Evolutionary conservation across 2,888 invertebrate species (phyloP).

Genomic region (Galeopsomyia nigrocyanea): DNA sequence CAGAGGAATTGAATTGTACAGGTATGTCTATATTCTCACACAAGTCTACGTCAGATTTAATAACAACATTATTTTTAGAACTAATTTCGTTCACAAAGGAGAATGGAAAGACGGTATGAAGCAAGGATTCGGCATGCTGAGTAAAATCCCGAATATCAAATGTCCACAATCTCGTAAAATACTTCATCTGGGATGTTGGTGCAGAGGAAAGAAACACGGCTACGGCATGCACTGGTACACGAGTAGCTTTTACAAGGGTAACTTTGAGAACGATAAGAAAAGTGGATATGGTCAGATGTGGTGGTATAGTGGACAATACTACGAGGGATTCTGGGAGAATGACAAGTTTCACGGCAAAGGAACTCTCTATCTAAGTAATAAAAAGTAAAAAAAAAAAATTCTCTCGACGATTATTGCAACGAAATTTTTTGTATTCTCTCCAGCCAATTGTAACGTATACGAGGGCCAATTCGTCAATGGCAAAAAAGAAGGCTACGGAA

Average conservation of each 20-base stretch:
- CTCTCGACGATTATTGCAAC: background rate
- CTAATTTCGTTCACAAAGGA: conserved; percentile 73
- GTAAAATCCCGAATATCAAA: conserved; percentile 48
- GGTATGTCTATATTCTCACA: no score
- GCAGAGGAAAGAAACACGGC: conserved; percentile 73
- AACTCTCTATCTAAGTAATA: conserved; percentile 71
- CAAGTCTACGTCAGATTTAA: no score
- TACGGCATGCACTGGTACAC: conserved; percentile 72
- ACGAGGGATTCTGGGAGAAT: conserved; percentile 74
- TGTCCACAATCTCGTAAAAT: conserved; percentile 4
- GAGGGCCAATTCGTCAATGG: conserved; percentile 76
- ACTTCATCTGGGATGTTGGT: conserved; percentile 75
- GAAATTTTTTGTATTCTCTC: conserved; percentile 34
- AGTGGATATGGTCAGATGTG: conserved; percentile 77
- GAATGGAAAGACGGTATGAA: conserved; percentile 73
- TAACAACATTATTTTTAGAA: conserved; percentile 7
- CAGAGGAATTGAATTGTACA: conserved; percentile 55
- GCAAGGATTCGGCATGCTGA: conserved; percentile 74
- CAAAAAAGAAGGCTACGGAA: conserved; percentile 75
- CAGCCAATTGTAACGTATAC: conserved; percentile 75
- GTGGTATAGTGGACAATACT: conserved; percentile 73
- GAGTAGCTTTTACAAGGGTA: conserved; percentile 75
- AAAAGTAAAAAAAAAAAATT: conserved; percentile 8
- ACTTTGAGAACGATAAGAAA: conserved; percentile 69
- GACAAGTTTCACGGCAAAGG: conserved; percentile 71